Evolutionary conservation across 2,888 invertebrate genomes (phyloP).

Genomic region (Drosophila niveifrons): DNA sequence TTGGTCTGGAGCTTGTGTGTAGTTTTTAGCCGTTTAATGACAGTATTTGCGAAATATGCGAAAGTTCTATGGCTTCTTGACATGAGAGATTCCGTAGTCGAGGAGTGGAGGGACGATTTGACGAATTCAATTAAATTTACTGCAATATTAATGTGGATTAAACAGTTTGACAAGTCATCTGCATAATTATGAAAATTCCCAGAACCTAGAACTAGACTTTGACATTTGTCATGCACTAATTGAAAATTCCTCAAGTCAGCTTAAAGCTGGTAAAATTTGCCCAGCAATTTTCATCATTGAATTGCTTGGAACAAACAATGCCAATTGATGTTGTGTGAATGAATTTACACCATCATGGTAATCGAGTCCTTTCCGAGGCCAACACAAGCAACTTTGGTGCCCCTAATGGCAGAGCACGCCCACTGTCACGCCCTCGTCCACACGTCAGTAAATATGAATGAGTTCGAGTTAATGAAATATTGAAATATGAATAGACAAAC

Average conservation of each 20-base stretch:
- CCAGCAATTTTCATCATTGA: constrained; percentile 28
- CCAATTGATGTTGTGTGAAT: constrained; percentile 60
- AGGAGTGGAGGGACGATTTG: neutral
- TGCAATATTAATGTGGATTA: constrained; percentile 63
- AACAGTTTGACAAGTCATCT: constrained; percentile 62
- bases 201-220: constrained; percentile 34
- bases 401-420: constrained; percentile 41
- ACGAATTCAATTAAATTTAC: constrained; percentile 63
- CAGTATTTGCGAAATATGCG: constrained; percentile 47
- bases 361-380: constrained; percentile 32
- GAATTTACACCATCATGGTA: constrained; percentile 45
- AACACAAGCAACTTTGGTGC: neutral
- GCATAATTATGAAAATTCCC: constrained; percentile 74
- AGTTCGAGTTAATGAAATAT: constrained; percentile 63
- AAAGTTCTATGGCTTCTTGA: constrained; percentile 51
- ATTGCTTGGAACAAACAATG: constrained; percentile 32
- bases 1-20: constrained; percentile 45
- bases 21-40: constrained; percentile 60
- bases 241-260: constrained; percentile 68
- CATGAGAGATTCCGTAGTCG: constrained; percentile 39
- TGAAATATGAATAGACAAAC: constrained; percentile 62
- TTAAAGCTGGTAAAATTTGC: constrained; percentile 46
- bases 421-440: constrained; percentile 2
- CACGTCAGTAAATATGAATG: constrained; percentile 51
- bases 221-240: constrained; percentile 69